Base-by-base conservation (phyloP, 2,797 vertebrate genomes). In the Sebastiscus albofasciatus region DNA sequence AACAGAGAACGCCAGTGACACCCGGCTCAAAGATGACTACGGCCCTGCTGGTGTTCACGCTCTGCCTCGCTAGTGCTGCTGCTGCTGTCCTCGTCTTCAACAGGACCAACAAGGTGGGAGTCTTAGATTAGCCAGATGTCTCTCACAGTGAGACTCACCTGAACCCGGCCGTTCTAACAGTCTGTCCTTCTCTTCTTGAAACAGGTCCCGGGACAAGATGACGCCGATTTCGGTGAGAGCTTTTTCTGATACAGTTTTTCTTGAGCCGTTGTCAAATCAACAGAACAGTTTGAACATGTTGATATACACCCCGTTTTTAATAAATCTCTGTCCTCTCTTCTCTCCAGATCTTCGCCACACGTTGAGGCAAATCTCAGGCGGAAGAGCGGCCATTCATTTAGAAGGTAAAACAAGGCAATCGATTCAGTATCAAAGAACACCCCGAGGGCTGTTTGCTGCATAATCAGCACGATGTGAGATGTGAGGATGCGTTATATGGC, bases 351-450 rank as follows among this genome's bases (percentile, higher is more conserved):
- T 95, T 11, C 89, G 46, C 31, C 93, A 86, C 67, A 70, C 79
- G 0, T 12, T 95, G 74, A 94, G 95, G 24, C 86, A 95, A 18
- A 81, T 93, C 60, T 91, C 90, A 10, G 85, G 82, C 1, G 61
- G 76, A 2, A 93, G 92, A 77, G 92, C 89, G 1, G 95, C 95
- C 61, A 96, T 96, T 87, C 95, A 96, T 87, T 79, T 96, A 79
- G 67, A 86, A 88, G 96, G 96, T 96, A 90, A 93, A 72, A 20
- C 31, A 22, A 26, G 49, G 20, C 27, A 67, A 27, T 20, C n/a
- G 2, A 29, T 56, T 71, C 60, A 72, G 6, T 34, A 20, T 3
- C 22, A 9, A 49, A 34, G 7, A 34, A 5, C 29, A 26, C 11
- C 18, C 54, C 13, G 3, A 36, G 34, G 6, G 5, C 11, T 49